Conservation (phyloP, 1,140 invertebrate species). For the Papilio xuthus region DNA sequence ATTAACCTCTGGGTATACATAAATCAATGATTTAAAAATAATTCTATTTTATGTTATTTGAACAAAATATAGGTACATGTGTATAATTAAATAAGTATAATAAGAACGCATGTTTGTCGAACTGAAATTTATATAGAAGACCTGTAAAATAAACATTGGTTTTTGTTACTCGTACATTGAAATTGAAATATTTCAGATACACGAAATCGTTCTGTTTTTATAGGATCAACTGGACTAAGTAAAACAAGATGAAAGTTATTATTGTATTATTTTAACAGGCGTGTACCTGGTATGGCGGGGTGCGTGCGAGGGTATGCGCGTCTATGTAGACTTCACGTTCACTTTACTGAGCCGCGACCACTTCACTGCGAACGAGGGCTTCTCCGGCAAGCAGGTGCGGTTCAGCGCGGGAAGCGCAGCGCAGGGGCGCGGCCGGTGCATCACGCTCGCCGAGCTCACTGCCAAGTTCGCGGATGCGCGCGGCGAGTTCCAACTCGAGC, state of each 20-base stretch:
- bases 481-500: conserved; percentile 92
- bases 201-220: background rate
- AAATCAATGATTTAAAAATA: too few relatives aligned
- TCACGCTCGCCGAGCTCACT: conserved; percentile 89
- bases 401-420: conserved; percentile 89
- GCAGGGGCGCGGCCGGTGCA: conserved; percentile 90
- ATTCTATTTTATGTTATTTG: background rate
- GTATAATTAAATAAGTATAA: background rate
- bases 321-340: conserved; percentile 92
- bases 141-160: background rate
- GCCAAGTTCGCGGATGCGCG: conserved; percentile 91
- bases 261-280: conserved; percentile 83
- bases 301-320: conserved; percentile 87
- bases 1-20: too few relatives aligned
- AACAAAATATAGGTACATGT: too few relatives aligned
- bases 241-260: background rate
- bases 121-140: background rate
- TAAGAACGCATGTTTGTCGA: background rate
- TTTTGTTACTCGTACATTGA: background rate
- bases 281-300: conserved; percentile 91
- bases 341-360: conserved; percentile 93
- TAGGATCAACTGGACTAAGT: background rate
- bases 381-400: conserved; percentile 88
- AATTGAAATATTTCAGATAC: background rate
- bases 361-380: conserved; percentile 92